Evolutionary conservation across 2,113 vertebrate genomes (phyloP).

Genomic region (Amblyornis subalaris): DNA sequence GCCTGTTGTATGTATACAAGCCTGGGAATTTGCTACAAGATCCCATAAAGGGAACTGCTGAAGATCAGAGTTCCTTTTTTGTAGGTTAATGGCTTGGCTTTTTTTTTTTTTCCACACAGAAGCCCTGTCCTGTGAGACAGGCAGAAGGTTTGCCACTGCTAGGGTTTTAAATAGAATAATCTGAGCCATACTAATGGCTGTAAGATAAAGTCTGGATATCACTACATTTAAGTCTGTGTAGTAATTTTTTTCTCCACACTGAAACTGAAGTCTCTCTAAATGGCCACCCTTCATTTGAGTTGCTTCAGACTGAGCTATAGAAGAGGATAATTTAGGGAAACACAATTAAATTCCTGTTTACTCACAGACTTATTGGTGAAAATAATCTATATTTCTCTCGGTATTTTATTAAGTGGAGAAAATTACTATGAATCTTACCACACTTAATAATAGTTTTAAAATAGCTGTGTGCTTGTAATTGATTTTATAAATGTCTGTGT

Average conservation of each 20-base stretch:
- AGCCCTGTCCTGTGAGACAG: not conserved
- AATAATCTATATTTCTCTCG: not conserved
- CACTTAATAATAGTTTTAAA: not conserved
- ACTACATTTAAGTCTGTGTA: not conserved
- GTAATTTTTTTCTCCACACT: not conserved
- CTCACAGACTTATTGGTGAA: not conserved
- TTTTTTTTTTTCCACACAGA: not conserved
- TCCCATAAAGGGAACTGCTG: not conserved
- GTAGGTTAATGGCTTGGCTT: conserved; percentile 26
- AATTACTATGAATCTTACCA: not conserved
- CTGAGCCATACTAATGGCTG: not conserved
- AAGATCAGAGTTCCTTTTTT: conserved; percentile 4
- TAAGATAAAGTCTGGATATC: not conserved
- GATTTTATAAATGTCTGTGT: not conserved
- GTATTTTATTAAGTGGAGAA: not conserved
- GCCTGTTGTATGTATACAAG: conserved; percentile 38
- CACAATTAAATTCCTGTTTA: not conserved
- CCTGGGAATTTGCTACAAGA: not conserved
- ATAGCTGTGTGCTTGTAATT: not conserved
- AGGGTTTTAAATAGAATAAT: not conserved
- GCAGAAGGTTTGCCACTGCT: not conserved
- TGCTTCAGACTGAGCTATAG: not conserved
- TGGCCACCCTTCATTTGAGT: not conserved
- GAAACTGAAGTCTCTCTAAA: not conserved
- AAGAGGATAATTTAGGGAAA: not conserved